Percentiles rank a stretch among this genome's conserved stretches.
Evolutionary conservation across 2,113 vertebrate species (phyloP).

Genomic region (Trogon melanurus): DNA sequence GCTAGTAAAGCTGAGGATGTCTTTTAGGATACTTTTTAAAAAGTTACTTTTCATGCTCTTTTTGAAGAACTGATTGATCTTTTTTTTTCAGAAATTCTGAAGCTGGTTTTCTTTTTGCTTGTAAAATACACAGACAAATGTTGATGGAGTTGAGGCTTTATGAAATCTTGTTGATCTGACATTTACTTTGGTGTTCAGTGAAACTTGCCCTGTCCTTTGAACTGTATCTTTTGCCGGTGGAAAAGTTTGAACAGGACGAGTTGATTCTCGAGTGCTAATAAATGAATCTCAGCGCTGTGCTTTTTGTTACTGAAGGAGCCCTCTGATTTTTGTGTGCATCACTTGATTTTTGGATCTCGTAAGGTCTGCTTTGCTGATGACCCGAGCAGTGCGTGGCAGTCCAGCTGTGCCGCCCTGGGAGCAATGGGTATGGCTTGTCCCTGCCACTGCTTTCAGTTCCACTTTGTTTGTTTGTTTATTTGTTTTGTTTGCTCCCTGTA

Average conservation of each 20-base stretch:
- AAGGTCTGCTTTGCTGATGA: neutral
- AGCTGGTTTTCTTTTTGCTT: neutral
- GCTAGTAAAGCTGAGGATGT: neutral
- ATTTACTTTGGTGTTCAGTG: neutral
- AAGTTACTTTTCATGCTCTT: neutral
- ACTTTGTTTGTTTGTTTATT: neutral
- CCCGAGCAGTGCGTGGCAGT: fast-evolving
- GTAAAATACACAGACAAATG: neutral
- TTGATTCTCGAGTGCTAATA: neutral
- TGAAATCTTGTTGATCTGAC: constrained; percentile 3
- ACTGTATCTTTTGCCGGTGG: neutral
- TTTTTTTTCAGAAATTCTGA: neutral
- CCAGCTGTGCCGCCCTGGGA: neutral
- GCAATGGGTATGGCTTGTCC: neutral
- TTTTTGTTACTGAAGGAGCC: neutral
- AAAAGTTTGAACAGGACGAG: neutral
- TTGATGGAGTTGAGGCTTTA: neutral
- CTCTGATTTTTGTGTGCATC: neutral
- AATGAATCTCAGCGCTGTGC: neutral
- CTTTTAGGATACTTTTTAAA: neutral
- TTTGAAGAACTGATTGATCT: neutral
- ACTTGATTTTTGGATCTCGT: neutral
- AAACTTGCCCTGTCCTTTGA: neutral
- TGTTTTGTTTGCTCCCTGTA: neutral
- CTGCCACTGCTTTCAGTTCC: neutral